A percentile compares a stretch with the other conserved stretches of the same genome.
Evolutionary conservation across 2,113 vertebrate genomes (phyloP).

Genomic region (Monarcha castaneiventris): DNA sequence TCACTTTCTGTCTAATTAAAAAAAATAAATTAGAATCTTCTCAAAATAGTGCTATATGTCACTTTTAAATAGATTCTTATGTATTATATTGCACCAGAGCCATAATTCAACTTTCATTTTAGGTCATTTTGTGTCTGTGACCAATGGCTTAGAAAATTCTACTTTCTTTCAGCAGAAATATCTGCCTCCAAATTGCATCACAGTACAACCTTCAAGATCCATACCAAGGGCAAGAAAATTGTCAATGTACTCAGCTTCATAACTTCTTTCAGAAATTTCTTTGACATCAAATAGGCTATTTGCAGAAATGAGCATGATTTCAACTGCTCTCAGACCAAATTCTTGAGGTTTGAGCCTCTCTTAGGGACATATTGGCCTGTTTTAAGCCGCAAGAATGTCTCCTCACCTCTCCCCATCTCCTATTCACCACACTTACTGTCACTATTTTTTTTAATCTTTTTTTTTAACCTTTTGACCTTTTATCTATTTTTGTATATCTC

Average conservation of each 20-base stretch:
- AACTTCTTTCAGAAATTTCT: background rate
- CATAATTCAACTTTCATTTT: conserved; percentile 1
- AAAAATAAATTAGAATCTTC: background rate
- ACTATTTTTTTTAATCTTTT: background rate
- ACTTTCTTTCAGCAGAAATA: conserved; percentile 31
- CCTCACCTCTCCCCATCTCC: background rate
- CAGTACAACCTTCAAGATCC: background rate
- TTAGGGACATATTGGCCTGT: background rate
- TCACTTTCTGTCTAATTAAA: conserved; percentile 2
- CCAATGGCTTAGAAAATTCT: conserved; percentile 44
- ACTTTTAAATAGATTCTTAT: background rate
- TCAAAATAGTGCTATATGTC: background rate
- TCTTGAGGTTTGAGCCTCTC: background rate
- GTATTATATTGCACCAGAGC: background rate
- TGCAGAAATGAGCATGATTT: background rate
- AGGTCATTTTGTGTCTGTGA: conserved; percentile 11
- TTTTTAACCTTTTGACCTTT: background rate
- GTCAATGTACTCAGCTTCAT: background rate
- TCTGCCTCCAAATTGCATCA: background rate
- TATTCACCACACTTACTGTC: background rate
- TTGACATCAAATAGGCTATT: background rate
- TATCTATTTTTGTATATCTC: background rate
- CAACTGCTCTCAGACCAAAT: background rate
- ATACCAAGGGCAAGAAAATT: conserved; percentile 22
- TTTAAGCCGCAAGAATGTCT: background rate